Evolutionary conservation across 1,140 invertebrate genomes (phyloP), one percentile per base, ranked within the genome.

Genomic region (Homarus americanus): DNA sequence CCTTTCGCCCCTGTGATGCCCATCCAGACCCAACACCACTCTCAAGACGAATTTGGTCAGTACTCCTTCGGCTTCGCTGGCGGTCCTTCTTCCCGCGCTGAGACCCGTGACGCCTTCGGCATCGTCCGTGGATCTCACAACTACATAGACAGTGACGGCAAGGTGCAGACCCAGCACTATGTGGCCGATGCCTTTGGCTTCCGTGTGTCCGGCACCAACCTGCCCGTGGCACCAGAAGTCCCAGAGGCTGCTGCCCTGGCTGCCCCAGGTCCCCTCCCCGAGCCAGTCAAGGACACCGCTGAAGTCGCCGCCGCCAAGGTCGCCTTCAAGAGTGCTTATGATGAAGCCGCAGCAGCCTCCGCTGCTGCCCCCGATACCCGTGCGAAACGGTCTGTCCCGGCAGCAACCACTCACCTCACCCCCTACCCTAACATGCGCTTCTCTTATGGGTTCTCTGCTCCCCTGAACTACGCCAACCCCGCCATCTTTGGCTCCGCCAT

Each of bases 151-250:
- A 40, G 80, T 7, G 73, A 90, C 17, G 87, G 87, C 28, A 73
- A 90, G 44, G 80, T 90, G 15, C 87, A 90, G 87, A 90, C 87
- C 41, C 80, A 84, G 28, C 80, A 84, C 72, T 90, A 90, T 34
- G 87, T 90, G 72, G 87, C 87, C 38, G 87, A 91, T 36, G 73
- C 90, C 41, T 49, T 78, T 12, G 96, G 96, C 73, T 96, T 96
- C 94, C 94, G 96, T 58, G 96, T 96, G 12, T 95, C 95, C 15
- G 96, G 95, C 34, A 96, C 95, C 28, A 96, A 96, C 93, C 93
- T 96, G 49, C 96, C 96, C 0, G 93, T 94, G 41, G 87, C 87
- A 17, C 80, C 87, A 5, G 87, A 34, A 4, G 80, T 80, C 3
- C 80, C 87, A 9, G 28, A 36, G 24, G 40, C 80, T 44, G n/a